Evolutionary conservation across 2,888 invertebrate species (phyloP).

Genomic region (Dasysyrphus tricinctus): DNA sequence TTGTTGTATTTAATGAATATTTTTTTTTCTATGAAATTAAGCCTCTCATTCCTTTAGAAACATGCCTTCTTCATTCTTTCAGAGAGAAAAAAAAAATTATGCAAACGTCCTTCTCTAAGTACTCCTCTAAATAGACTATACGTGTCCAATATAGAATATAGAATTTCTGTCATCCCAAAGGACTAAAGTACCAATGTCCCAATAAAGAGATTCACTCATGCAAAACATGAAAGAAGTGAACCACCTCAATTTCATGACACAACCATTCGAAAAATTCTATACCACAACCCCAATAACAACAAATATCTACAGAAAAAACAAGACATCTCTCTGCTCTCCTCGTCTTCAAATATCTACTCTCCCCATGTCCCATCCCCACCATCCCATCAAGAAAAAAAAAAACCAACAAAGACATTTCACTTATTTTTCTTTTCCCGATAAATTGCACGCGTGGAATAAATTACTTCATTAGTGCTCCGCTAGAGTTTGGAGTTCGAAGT

Average conservation of each 20-base stretch:
- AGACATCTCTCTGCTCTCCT: conserved; percentile 2
- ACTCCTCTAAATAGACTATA: conserved; percentile 63
- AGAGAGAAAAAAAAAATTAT: conserved; percentile 46
- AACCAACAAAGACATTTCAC: conserved; percentile 61
- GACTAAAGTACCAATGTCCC: conserved; percentile 56
- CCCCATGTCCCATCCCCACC: background rate
- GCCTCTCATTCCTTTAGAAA: too few relatives aligned
- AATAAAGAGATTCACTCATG: conserved; percentile 70
- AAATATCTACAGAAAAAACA: conserved; percentile 12
- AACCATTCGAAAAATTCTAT: conserved; percentile 35
- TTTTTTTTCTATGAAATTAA: background rate
- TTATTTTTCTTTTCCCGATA: conserved; percentile 58
- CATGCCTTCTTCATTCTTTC: too few relatives aligned
- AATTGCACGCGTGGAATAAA: conserved; percentile 76
- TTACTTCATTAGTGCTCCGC: conserved; percentile 68
- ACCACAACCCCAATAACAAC: conserved; percentile 32
- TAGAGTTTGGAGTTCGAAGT: conserved; percentile 8
- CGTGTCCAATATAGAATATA: conserved; percentile 57
- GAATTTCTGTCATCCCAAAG: conserved; percentile 30
- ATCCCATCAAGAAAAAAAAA: background rate
- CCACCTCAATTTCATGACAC: conserved; percentile 46
- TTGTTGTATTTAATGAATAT: background rate
- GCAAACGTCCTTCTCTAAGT: conserved; percentile 65
- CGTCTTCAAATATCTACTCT: background rate
- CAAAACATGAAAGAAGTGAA: conserved; percentile 58